Percentiles rank a stretch among this genome's conserved stretches.
These are phyloP conservation scores for Zygaena filipendulae DNA, from an alignment of 2,888 invertebrate genomes.

Conservation along the genomic window DNA sequence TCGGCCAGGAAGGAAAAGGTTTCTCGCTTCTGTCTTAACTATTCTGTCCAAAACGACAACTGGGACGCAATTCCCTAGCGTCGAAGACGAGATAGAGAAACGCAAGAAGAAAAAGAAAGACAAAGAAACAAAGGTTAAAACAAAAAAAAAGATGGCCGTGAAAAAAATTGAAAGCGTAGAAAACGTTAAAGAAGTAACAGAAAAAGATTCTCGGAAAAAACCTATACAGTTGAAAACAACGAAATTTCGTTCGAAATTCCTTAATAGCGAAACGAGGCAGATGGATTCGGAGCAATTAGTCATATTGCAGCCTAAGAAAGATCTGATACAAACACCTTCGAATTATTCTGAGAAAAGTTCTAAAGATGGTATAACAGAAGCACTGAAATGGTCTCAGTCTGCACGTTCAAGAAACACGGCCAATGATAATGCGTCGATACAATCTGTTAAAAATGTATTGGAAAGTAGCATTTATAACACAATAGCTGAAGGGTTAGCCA, in stretches of 20 bases:
- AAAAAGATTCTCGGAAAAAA: no score
- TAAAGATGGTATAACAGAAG: slow-evolving; percentile 4
- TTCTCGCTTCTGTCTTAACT: slow-evolving; percentile 29
- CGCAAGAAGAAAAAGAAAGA: background rate
- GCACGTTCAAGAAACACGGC: background rate
- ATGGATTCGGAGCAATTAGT: slow-evolving; percentile 23
- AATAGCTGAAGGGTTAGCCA: slow-evolving; percentile 16
- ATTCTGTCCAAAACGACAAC: slow-evolving; percentile 35
- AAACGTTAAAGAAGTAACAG: no score
- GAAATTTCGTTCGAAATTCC: slow-evolving; percentile 16
- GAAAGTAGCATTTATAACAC: slow-evolving; percentile 12
- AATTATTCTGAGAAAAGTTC: slow-evolving; percentile 22
- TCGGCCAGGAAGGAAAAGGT: slow-evolving; percentile 25
- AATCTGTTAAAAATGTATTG: slow-evolving; percentile 9
- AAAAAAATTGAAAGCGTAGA: no score
- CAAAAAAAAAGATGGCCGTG: slow-evolving; percentile 5
- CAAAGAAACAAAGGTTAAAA: slow-evolving; percentile 7
- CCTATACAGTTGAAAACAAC: slow-evolving; percentile 2
- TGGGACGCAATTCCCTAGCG: slow-evolving; percentile 31
- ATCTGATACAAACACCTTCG: slow-evolving; percentile 29
- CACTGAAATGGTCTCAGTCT: background rate
- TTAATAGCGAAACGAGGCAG: slow-evolving; percentile 20
- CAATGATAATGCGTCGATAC: slow-evolving; percentile 2
- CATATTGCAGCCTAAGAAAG: slow-evolving; percentile 28
- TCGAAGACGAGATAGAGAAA: slow-evolving; percentile 3